Base-by-base conservation (phyloP, 2,888 invertebrate species). In the Drosophila infuscata region DNA sequence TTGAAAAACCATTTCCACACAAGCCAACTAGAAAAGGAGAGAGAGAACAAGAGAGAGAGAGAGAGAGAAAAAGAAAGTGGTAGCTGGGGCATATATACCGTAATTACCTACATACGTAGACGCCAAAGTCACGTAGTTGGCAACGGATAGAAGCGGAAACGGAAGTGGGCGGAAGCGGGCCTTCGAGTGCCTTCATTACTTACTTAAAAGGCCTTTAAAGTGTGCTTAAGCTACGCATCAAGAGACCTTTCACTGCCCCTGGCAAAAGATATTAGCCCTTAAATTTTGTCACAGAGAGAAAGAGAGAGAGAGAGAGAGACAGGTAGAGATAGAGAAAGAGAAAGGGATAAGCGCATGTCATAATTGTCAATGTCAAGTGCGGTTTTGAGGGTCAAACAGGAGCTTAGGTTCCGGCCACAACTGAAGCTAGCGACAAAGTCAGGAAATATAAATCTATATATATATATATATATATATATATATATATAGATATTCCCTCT, bases 351-450 rank as follows among this genome's bases (percentile, higher is more conserved):
- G 73, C 70, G 73, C 70, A 71, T 77, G 79, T 88, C 83, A 84
- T 74, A 84, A 83, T 79, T 83, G 80, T 83, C 82, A 88, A 82
- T 84, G 83, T 70, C 83, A 83, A 79, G 74, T 76, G 56, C 70
- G 66, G 48, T 20, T 54, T 54, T 61, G 30, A 35, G 53, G 56
- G 65, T 52, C 52, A 32, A 32, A 33, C 48, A 57, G 60, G 20
- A 69, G 64, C 74, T 78, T 49, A 64, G 35, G 43, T n/a, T 20
- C n/a, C 35, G 36, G 20, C 35, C 70, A 35, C 70, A 78, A 64
- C 64, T 77, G 56, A 17, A 20, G 30, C 33, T 43, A 49, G 33
- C 25, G 38, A 56, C 36, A 57, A 52, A 29, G n/a, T 32, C 29
- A 35, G 5, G n/a, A 36, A 30, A 32, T 33, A 43, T 35, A 29